Conservation (phyloP, 2,113 vertebrate species). For the Muntiacus reevesi region DNA sequence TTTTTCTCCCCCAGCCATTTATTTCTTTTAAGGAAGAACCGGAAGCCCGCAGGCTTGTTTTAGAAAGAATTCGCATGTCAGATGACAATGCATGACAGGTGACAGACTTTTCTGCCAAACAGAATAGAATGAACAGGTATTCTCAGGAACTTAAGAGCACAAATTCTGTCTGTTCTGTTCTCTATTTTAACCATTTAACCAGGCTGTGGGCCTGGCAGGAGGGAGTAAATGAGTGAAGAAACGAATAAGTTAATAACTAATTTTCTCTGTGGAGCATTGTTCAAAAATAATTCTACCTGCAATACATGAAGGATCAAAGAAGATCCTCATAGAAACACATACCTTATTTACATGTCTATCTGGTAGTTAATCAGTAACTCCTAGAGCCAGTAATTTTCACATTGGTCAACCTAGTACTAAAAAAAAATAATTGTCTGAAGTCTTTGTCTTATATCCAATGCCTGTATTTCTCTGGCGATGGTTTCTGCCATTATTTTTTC, state of each 20-base stretch:
- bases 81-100: not conserved
- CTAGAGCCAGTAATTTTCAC: not conserved
- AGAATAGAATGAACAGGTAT: not conserved
- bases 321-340: not conserved
- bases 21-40: not conserved
- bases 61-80: not conserved
- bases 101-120: not conserved
- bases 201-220: not conserved
- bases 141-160: not conserved
- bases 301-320: constrained; percentile 3
- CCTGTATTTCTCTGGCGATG: not conserved
- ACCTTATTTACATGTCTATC: not conserved
- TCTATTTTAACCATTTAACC: not conserved
- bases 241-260: not conserved
- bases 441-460: not conserved
- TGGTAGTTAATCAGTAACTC: not conserved
- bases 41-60: not conserved
- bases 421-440: not conserved
- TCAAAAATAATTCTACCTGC: not conserved
- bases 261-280: not conserved
- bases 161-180: not conserved
- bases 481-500: not conserved
- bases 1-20: not conserved
- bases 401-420: not conserved
- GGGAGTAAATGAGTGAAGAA: not conserved